A percentile compares a stretch with the other conserved stretches of the same genome.
Evolutionary conservation across 2,797 vertebrate species (phyloP).

Genomic region (Phalanger gymnotis): DNA sequence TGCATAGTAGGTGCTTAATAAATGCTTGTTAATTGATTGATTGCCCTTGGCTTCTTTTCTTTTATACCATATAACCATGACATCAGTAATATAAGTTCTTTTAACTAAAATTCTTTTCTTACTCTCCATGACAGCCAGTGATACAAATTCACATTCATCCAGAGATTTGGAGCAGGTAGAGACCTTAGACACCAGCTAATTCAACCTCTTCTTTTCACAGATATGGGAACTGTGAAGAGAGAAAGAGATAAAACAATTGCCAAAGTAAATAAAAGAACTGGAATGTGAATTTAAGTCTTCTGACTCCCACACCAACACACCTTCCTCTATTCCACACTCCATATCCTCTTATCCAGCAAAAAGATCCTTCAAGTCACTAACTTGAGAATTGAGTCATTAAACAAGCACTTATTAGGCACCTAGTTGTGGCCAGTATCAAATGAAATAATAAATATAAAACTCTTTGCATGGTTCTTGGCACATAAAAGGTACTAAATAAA

Average conservation of each 20-base stretch:
- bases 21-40: neutral
- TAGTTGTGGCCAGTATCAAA: neutral
- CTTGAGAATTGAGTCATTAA: conserved; percentile 20
- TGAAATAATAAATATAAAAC: neutral
- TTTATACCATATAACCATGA: neutral
- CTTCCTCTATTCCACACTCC: neutral
- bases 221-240: neutral
- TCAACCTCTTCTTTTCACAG: neutral
- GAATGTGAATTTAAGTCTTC: neutral
- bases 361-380: neutral
- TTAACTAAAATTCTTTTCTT: neutral
- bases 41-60: neutral
- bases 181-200: neutral
- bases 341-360: neutral
- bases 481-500: neutral
- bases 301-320: neutral
- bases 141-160: neutral
- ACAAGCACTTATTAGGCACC: neutral
- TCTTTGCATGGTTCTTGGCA: neutral
- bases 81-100: neutral
- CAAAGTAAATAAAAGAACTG: neutral
- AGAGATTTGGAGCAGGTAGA: neutral
- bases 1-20: neutral
- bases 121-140: neutral
- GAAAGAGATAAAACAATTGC: neutral